phyloP scores from a whole-genome alignment of 1,140 invertebrate species.

The Drosophila simulans region DNA sequence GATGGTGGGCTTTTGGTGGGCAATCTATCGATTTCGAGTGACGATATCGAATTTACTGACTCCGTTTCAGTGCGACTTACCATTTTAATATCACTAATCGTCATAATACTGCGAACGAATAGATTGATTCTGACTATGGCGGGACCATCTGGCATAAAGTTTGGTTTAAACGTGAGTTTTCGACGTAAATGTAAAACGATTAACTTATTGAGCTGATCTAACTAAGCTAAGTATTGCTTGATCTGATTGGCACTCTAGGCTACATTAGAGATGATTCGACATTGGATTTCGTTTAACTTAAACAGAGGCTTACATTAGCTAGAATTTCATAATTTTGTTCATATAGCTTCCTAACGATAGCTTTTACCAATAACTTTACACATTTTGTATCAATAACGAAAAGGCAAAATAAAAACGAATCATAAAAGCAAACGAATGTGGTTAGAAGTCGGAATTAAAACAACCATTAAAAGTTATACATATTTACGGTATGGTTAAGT shows the following conservation, averaged over 20 bases:
- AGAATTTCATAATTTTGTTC: constrained; percentile 18
- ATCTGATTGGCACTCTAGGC: constrained; percentile 36
- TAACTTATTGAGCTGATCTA: constrained; percentile 53
- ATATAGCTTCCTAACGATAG: constrained; percentile 14
- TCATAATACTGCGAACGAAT: constrained; percentile 98
- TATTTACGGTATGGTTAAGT: constrained; percentile 21
- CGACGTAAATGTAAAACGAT: constrained; percentile 40
- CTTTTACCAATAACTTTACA: constrained; percentile 4
- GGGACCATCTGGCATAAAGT: constrained; percentile 92
- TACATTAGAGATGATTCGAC: constrained; percentile 32
- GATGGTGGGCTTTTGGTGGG: neutral
- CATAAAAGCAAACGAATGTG: constrained; percentile 2
- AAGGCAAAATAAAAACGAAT: neutral
- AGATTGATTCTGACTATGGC: constrained; percentile 97
- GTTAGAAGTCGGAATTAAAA: neutral
- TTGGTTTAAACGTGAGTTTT: constrained; percentile 71
- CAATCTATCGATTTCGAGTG: constrained; percentile 34
- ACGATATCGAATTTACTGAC: constrained; percentile 20
- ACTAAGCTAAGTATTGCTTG: constrained; percentile 46
- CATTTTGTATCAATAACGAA: neutral
- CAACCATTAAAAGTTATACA: constrained; percentile 4
- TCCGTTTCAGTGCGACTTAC: constrained; percentile 88
- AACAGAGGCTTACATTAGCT: constrained; percentile 41
- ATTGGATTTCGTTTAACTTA: constrained; percentile 13
- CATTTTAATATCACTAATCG: constrained; percentile 99